Evolutionary conservation across 2,797 vertebrate species (phyloP).

Genomic region (Morelia viridis): DNA sequence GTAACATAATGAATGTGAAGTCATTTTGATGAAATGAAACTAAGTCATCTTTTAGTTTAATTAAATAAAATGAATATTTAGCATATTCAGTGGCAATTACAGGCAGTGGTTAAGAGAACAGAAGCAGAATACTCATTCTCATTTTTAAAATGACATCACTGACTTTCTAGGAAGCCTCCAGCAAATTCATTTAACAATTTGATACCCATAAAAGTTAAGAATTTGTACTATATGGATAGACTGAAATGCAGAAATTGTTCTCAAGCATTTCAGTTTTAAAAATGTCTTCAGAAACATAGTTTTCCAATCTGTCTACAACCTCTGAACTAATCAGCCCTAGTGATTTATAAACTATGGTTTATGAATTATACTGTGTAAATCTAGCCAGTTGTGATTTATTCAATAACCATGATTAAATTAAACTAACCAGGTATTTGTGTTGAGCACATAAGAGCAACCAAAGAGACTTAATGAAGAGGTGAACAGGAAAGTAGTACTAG

Average conservation of each 20-base stretch:
- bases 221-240: not conserved
- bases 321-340: not conserved
- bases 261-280: not conserved
- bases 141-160: not conserved
- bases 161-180: not conserved
- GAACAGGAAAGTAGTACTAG: not conserved
- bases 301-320: not conserved
- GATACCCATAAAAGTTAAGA: not conserved
- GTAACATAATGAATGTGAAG: not conserved
- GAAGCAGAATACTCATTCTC: not conserved
- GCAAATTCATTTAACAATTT: not conserved
- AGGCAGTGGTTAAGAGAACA: not conserved
- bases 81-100: not conserved
- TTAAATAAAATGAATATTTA: not conserved
- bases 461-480: not conserved
- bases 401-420: not conserved
- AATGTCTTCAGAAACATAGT: not conserved
- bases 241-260: not conserved
- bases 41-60: not conserved
- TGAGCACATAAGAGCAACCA: not conserved
- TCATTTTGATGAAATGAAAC: not conserved
- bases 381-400: not conserved
- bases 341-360: not conserved
- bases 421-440: not conserved
- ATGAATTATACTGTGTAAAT: not conserved